Conservation (phyloP, 2,888 invertebrate genomes). For the Vandiemenella viatica region DNA sequence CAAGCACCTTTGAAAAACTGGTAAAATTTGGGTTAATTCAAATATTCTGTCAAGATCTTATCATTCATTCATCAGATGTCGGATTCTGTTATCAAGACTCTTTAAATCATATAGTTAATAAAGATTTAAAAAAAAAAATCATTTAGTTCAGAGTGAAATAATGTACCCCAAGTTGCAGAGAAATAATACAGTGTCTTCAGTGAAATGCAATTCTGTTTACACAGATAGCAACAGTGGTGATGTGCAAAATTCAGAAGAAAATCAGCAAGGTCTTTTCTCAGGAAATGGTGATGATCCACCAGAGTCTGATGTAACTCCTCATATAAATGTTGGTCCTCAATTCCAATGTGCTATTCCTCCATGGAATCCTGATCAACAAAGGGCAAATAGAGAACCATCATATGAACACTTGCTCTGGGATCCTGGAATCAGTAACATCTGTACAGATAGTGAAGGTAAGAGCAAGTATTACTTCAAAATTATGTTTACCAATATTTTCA, state of each 20-base stretch:
- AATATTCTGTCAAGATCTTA: no score
- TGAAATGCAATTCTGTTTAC: no score
- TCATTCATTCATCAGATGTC: no score
- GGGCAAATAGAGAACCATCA: slow-evolving; percentile 30
- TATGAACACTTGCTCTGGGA: slow-evolving; percentile 72
- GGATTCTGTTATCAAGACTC: no score
- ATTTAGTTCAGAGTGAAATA: no score
- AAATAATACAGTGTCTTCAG: no score
- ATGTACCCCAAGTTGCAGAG: no score
- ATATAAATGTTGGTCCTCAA: slow-evolving; percentile 74
- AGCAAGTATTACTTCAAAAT: slow-evolving; percentile 29
- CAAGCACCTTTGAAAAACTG: no score
- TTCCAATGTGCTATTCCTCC: slow-evolving; percentile 72
- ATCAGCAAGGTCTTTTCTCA: slow-evolving; percentile 4
- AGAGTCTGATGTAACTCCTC: slow-evolving; percentile 44
- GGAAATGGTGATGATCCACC: slow-evolving; percentile 26
- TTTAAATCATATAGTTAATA: no score
- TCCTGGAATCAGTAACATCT: slow-evolving; percentile 55
- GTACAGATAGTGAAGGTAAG: slow-evolving; percentile 60
- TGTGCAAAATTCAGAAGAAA: slow-evolving; percentile 6
- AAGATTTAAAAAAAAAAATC: no score
- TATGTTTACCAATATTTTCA: slow-evolving; percentile 1
- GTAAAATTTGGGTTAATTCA: no score
- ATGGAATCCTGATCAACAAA: slow-evolving; percentile 20
- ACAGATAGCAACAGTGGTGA: slow-evolving; percentile 8